Base-by-base conservation (phyloP, 1,140 invertebrate genomes). In the Anastrepha ludens region DNA sequence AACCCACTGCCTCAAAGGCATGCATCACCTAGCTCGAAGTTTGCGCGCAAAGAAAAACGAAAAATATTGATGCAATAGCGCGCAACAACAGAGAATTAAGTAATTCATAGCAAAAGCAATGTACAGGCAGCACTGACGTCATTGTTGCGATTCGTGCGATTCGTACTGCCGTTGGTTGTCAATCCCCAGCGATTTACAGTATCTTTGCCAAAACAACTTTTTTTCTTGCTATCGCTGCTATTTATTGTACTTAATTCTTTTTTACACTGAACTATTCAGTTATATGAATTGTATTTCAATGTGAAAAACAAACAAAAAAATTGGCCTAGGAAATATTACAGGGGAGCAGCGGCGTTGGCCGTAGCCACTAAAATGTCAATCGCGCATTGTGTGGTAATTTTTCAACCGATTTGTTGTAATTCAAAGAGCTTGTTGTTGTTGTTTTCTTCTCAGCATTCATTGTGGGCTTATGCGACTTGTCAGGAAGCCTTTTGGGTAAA, bases 401-500 rank as follows among this genome's bases (percentile, higher is more conserved):
- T 55, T 81, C 47, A 81, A 39, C 13, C 20, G 74, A 39, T 81
- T 74, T 81, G 74, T 55, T 81, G 74, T 44, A 74, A n/a, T 13
- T 17, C 41, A 13, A 13, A 15, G 39, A 17, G 17, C 15, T 17
- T 62, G 2, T 74, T 47, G n/a, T 81, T 81, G 44, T 81, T 81
- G 74, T 58, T 55, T 58, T 58, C 17, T 47, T 20, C 74, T 11
- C 47, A 29, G 47, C 47, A 81, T 29, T 55, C 74, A 81, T 81
- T 55, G 74, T 55, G 74, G 2, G n/a, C 60, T 62, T n/a, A 15
- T n/a, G 74, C 20, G 74, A 41, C 17, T 78, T 50, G 47, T 2
- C 44, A 81, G 74, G 74, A 81, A 81, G 74, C 47, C 74, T 81
- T 74, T 81, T 81, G 74, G 74, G n/a, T 58, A 81, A 67, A 67